Conservation (phyloP, 2,888 invertebrate genomes). For the Ariolimax columbianus region DNA sequence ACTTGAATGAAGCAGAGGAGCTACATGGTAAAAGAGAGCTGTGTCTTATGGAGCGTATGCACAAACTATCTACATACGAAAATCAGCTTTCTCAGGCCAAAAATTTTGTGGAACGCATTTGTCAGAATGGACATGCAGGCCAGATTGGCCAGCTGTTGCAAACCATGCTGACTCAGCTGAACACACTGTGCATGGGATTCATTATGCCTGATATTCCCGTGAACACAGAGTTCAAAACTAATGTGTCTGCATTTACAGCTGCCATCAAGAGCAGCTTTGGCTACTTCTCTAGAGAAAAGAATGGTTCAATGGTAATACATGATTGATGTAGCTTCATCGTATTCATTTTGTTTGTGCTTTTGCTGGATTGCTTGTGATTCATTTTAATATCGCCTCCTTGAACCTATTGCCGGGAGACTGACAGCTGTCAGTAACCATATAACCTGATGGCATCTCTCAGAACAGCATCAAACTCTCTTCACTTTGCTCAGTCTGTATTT, state of each 20-base stretch:
- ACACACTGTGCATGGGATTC: conserved; percentile 87
- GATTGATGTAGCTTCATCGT: too few species aligned
- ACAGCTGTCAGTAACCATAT: too few species aligned
- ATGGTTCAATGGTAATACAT: not conserved
- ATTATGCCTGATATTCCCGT: conserved; percentile 90
- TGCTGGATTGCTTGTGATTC: too few species aligned
- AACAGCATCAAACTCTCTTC: too few species aligned
- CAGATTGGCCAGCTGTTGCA: conserved; percentile 86
- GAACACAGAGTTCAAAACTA: conserved; percentile 86
- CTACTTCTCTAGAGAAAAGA: conserved; percentile 63
- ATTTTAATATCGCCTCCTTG: too few species aligned
- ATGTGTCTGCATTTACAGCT: conserved; percentile 87
- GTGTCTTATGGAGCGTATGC: conserved; percentile 92
- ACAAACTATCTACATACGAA: conserved; percentile 88
- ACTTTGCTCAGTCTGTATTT: too few species aligned
- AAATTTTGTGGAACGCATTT: conserved; percentile 86
- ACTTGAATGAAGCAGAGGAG: conserved; percentile 79
- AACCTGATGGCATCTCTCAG: too few species aligned
- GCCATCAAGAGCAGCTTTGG: conserved; percentile 81
- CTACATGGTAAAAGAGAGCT: conserved; percentile 90
- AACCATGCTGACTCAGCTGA: conserved; percentile 87
- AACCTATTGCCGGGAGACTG: too few species aligned
- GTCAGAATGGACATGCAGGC: conserved; percentile 88
- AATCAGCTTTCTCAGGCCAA: conserved; percentile 91
- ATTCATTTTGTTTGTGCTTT: too few species aligned